phyloP scores from a whole-genome alignment of 30 jellyfish, hydroid and myxozoan species.

The Catostylus mosaicus region DNA sequence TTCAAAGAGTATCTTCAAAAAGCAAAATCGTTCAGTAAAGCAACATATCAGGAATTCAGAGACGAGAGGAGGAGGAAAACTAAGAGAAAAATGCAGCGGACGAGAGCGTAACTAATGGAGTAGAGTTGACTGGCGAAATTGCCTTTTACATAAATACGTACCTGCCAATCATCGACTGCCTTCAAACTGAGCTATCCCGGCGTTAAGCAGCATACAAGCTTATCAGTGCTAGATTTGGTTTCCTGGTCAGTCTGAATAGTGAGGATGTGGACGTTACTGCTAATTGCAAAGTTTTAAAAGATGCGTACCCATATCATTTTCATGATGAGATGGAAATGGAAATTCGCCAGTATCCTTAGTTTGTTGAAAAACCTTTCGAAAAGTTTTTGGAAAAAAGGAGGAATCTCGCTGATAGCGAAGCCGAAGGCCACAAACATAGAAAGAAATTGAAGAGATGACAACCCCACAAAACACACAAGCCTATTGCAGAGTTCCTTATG shows the following conservation, averaged over 20 bases:
- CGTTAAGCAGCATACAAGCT: too few species aligned
- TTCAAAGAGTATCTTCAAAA: conserved; percentile 49
- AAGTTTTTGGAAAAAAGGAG: too few species aligned
- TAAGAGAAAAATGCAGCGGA: conserved; percentile 31
- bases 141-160: conserved; percentile 32
- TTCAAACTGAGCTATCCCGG: conserved; percentile 30
- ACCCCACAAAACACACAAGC: conserved; percentile 2
- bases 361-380: too few species aligned
- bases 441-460: conserved; percentile 9
- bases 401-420: conserved; percentile 10
- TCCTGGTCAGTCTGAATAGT: too few species aligned
- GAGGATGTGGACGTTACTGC: too few species aligned
- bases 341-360: too few species aligned
- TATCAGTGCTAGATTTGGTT: too few species aligned
- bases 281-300: too few species aligned
- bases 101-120: conserved; percentile 31
- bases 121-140: conserved; percentile 24
- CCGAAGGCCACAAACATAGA: conserved; percentile 20
- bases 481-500: background rate
- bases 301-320: too few species aligned
- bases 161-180: conserved; percentile 43
- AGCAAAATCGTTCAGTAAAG: conserved; percentile 51
- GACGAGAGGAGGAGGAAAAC: conserved; percentile 65
- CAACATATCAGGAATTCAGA: conserved; percentile 64
- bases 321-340: too few species aligned